Base-by-base conservation (phyloP, 64 coral and sea anemone genomes). In the Montipora cactus region DNA sequence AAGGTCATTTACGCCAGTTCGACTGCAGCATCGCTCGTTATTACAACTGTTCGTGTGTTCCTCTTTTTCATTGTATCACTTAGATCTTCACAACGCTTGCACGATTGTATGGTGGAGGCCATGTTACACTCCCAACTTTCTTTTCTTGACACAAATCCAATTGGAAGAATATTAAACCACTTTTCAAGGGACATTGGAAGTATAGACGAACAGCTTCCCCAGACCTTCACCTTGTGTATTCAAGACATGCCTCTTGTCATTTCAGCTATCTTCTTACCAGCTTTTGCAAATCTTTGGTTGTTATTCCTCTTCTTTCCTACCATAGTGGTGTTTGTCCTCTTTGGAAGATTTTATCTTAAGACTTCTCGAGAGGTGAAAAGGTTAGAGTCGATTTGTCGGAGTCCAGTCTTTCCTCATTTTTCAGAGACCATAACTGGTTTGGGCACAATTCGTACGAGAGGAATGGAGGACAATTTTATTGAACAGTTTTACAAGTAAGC, bases 61-160 rank as follows among this genome's bases (percentile, higher is more conserved):
- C 21, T 92, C 12, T 98, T 98, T 73, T 98, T 98, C 79, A 5
- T 88, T 67, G 72, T 95, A 47, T 88, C 83, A 18, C 78, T 98
- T 4, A 93, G 83, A 12, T 75, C 96, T 0, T 91, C 96, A 13
- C 72, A 92, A 78, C 81, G 84, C 25, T 77, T 98, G 8, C 96
- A 95, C 71, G 88, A 98, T 52, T 66, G 66, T 4, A 98, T 98
- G 96, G 95, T 95, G 67, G 83, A 87, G 72, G 84, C 89, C 21
- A 79, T 95, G 19, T 50, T 98, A 8, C 57, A 90, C 61, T 74
- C 93, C 16, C 91, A 78, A n/a, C 76, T 89, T 44, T 98, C 92
- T 70, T 98, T 98, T 57, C 95, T 98, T n/a, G 96, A 98, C 51
- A 95, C 93, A 14, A 98, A 98, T 78, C 90, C 93, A 4, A 11